Conservation (phyloP, 2,113 vertebrate species). For the Neotoma lepida region DNA sequence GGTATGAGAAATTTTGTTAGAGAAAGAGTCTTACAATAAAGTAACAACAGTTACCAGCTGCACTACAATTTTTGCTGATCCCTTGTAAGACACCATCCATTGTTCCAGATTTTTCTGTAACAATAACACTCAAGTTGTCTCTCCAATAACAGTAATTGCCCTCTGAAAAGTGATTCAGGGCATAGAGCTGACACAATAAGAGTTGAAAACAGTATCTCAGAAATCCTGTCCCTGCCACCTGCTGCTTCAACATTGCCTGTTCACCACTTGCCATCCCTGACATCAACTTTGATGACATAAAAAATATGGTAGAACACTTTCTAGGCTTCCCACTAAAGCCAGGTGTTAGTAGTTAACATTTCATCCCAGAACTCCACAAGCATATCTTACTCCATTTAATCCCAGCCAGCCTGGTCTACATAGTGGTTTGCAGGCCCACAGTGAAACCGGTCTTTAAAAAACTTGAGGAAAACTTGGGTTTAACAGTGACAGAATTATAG, state of each 20-base stretch:
- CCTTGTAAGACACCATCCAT: background rate
- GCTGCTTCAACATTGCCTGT: background rate
- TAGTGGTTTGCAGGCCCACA: background rate
- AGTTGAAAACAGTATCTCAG: constrained; percentile 22
- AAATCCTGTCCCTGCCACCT: constrained; percentile 33
- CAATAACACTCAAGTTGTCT: constrained; percentile 45
- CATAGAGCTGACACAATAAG: background rate
- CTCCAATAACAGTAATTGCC: background rate
- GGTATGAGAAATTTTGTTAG: background rate
- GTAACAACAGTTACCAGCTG: background rate
- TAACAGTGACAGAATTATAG: background rate
- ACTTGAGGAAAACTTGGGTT: background rate
- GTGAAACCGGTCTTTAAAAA: background rate
- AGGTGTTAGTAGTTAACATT: background rate
- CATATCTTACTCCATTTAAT: background rate
- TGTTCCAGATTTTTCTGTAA: background rate
- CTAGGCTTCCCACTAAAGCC: background rate
- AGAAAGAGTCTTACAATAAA: background rate
- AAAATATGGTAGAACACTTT: background rate
- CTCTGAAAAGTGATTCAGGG: background rate
- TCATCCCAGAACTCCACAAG: background rate
- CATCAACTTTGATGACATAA: background rate
- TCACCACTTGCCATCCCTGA: background rate
- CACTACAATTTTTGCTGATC: background rate
- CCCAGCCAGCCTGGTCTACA: background rate